phyloP scores from a whole-genome alignment of 2,797 vertebrate genomes.

The Sebastes matsubarae region DNA sequence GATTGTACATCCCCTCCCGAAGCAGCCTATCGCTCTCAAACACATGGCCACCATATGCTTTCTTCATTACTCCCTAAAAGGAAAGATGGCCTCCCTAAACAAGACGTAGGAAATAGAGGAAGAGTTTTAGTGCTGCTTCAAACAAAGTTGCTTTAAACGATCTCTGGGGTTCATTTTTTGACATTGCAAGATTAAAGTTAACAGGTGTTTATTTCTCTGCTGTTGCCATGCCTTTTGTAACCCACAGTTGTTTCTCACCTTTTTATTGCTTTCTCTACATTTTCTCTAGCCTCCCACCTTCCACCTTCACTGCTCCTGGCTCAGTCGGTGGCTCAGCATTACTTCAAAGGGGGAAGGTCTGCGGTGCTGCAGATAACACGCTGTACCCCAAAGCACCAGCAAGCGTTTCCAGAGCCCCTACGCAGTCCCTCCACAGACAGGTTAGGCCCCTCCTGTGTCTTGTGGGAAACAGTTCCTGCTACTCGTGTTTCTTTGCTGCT shows the following conservation, averaged over 20 bases:
- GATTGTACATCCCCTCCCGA: slow-evolving; percentile 8
- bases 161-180: slow-evolving; percentile 1
- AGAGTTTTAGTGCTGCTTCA: neutral
- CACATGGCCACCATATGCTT: slow-evolving; percentile 68
- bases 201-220: slow-evolving; percentile 2
- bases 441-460: slow-evolving; percentile 40
- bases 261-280: slow-evolving; percentile 40
- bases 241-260: slow-evolving; percentile 33
- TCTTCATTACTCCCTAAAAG: slow-evolving; percentile 38
- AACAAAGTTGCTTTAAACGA: neutral
- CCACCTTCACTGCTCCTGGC: slow-evolving; percentile 46
- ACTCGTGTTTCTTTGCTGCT: neutral
- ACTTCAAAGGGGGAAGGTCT: slow-evolving; percentile 78
- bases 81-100: slow-evolving; percentile 27
- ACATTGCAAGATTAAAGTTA: neutral
- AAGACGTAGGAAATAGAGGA: slow-evolving; percentile 10
- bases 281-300: slow-evolving; percentile 49
- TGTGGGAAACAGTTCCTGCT: neutral
- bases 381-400: slow-evolving; percentile 52
- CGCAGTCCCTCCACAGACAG: slow-evolving; percentile 43
- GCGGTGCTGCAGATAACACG: slow-evolving; percentile 74
- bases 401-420: slow-evolving; percentile 48
- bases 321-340: slow-evolving; percentile 63
- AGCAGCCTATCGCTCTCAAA: slow-evolving; percentile 22
- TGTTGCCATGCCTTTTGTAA: neutral